Conservation (phyloP, 2,113 vertebrate species). For the Oreochromis niloticus region DNA sequence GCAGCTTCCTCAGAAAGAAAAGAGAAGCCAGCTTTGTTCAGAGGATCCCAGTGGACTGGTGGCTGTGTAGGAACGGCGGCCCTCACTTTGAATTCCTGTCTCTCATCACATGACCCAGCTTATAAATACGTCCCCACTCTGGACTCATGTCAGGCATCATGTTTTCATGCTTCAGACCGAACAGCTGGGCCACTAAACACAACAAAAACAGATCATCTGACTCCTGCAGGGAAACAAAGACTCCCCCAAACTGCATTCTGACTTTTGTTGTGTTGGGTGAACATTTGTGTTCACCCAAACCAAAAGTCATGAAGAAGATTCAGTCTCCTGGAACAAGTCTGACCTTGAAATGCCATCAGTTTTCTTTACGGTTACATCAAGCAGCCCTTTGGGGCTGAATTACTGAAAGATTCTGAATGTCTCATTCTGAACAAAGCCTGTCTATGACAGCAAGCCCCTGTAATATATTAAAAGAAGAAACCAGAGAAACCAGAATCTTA, state of each 20-base stretch:
- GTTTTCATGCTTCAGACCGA: constrained; percentile 25
- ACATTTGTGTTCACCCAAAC: not conserved
- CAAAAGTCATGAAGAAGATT: not conserved
- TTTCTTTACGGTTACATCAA: not conserved
- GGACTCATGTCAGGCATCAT: constrained; percentile 11
- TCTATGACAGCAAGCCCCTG: not conserved
- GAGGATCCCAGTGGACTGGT: not conserved
- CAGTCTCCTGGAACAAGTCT: fast-evolving
- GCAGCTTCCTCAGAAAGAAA: not conserved
- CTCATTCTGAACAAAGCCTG: not conserved
- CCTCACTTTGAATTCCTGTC: constrained; percentile 36
- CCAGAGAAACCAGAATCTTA: not conserved
- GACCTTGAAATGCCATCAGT: not conserved
- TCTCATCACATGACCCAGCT: constrained; percentile 22
- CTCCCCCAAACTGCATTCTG: not conserved
- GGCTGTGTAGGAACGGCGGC: not conserved
- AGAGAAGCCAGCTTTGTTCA: not conserved
- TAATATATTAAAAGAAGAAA: not conserved
- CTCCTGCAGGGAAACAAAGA: not conserved
- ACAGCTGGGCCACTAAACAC: constrained; percentile 28
- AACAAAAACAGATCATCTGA: constrained; percentile 8
- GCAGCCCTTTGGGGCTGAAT: not conserved
- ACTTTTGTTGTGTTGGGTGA: not conserved
- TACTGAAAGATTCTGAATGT: not conserved
- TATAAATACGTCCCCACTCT: not conserved